Conservation (phyloP, 2,113 vertebrate genomes). For the Prochilodus magdalenae region DNA sequence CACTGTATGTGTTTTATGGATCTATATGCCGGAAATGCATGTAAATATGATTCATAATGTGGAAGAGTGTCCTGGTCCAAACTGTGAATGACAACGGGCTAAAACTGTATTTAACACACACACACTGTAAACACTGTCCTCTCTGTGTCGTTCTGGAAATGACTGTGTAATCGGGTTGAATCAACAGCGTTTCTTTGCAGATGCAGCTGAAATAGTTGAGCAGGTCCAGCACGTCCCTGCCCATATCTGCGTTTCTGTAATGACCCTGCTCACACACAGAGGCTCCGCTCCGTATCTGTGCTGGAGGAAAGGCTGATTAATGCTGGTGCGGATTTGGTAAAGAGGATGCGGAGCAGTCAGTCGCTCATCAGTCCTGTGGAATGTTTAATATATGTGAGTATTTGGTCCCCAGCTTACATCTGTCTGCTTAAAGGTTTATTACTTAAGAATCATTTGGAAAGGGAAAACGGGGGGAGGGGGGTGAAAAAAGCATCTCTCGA, state of each 20-base stretch:
- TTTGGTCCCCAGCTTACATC: conserved; percentile 79
- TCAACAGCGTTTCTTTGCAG: not conserved
- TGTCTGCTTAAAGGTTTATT: conserved; percentile 82
- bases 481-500: conserved; percentile 65
- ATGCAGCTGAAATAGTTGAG: not conserved
- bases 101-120: too few relatives aligned
- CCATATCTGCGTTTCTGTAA: conserved; percentile 8
- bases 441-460: conserved; percentile 76
- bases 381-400: conserved; percentile 78
- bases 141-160: too few relatives aligned
- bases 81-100: too few relatives aligned
- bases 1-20: too few relatives aligned
- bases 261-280: conserved; percentile 11
- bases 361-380: conserved; percentile 48
- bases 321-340: conserved; percentile 39
- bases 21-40: too few relatives aligned
- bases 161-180: not conserved
- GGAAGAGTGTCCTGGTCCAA: too few relatives aligned
- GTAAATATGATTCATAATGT: too few relatives aligned
- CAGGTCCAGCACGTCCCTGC: conserved; percentile 63
- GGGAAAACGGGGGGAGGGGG: not conserved
- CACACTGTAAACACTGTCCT: too few relatives aligned
- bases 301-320: conserved; percentile 44
- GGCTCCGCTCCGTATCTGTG: conserved; percentile 28
- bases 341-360: conserved; percentile 50